Percentiles rank a stretch among this genome's conserved stretches.
phyloP scores from a whole-genome alignment of 2,888 invertebrate genomes.

The Drosophila subsilvestris region DNA sequence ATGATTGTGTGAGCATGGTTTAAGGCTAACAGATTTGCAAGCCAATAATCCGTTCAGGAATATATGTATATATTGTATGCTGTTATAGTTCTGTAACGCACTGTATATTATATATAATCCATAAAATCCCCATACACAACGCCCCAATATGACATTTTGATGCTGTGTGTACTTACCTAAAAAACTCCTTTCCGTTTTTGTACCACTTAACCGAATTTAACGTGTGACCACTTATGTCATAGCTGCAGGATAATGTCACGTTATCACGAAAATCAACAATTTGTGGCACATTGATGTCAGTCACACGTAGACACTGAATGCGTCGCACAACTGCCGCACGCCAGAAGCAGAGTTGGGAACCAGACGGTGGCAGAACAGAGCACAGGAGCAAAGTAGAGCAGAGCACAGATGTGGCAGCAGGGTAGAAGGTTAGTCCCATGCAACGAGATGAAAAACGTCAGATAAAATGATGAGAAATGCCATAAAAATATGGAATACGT shows the following conservation, averaged over 20 bases:
- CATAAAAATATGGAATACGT: slow-evolving; percentile 52
- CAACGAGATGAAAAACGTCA: slow-evolving; percentile 55
- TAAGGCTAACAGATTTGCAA: no score
- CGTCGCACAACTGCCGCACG: slow-evolving; percentile 63
- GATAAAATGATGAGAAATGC: slow-evolving; percentile 73
- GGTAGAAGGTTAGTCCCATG: slow-evolving; percentile 32
- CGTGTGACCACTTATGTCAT: slow-evolving; percentile 84
- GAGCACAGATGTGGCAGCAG: neutral
- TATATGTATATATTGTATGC: neutral
- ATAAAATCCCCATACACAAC: slow-evolving; percentile 14
- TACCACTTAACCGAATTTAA: slow-evolving; percentile 85
- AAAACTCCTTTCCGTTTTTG: slow-evolving; percentile 84
- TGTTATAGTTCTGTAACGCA: neutral
- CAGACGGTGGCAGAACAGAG: slow-evolving; percentile 17
- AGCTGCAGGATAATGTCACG: slow-evolving; percentile 84
- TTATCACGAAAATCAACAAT: slow-evolving; percentile 84
- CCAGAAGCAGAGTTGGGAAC: slow-evolving; percentile 6
- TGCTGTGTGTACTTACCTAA: slow-evolving; percentile 82
- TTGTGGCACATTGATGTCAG: slow-evolving; percentile 84
- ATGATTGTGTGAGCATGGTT: no score
- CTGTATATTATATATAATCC: neutral
- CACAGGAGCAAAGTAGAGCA: slow-evolving; percentile 5
- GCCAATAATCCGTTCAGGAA: no score
- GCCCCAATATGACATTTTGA: no score
- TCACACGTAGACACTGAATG: slow-evolving; percentile 81